phyloP scores from a whole-genome alignment of 2,888 invertebrate genomes.

The Campoplex capitator region DNA sequence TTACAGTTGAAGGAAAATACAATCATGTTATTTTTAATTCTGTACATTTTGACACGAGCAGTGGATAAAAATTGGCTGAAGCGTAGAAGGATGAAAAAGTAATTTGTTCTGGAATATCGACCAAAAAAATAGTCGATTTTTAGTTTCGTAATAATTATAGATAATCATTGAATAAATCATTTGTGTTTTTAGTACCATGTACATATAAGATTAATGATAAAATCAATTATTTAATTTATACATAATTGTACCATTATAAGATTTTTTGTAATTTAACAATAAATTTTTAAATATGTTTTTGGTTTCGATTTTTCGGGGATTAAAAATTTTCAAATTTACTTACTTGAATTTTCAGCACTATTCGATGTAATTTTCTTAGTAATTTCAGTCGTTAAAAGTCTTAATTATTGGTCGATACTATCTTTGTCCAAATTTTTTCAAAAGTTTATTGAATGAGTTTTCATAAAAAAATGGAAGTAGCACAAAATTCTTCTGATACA shows the following conservation, averaged over 20 bases:
- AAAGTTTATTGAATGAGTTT: neutral
- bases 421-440: no score
- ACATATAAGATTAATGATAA: slow-evolving; percentile 61
- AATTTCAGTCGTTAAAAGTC: neutral
- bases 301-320: neutral
- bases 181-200: slow-evolving; percentile 52
- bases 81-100: neutral
- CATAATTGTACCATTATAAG: slow-evolving; percentile 32
- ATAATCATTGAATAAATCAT: slow-evolving; percentile 34
- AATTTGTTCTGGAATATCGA: neutral
- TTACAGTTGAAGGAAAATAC: neutral
- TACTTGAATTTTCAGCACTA: neutral
- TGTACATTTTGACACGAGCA: slow-evolving; percentile 9
- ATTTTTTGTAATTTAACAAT: slow-evolving; percentile 62
- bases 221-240: slow-evolving; percentile 59
- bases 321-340: slow-evolving; percentile 16
- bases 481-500: no score
- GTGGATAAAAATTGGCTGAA: neutral
- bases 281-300: slow-evolving; percentile 34
- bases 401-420: no score
- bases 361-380: neutral
- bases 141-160: neutral
- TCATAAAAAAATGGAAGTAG: neutral
- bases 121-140: neutral
- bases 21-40: neutral